These are phyloP conservation scores for Psilopsiagon aurifrons DNA, from an alignment of 2,113 vertebrate species.

Conservation along the genomic window DNA sequence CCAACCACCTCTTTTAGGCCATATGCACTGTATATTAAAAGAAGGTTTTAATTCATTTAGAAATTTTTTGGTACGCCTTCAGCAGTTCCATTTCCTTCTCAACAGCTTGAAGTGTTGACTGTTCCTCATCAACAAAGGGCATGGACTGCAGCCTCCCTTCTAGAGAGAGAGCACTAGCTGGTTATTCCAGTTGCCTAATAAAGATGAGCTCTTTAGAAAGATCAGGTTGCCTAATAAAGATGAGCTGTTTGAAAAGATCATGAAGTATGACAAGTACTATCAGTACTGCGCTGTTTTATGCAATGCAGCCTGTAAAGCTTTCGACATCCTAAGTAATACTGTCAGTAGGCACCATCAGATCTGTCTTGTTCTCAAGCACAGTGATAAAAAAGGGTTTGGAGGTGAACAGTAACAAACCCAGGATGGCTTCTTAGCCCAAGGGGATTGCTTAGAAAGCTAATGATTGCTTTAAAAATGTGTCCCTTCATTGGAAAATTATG, in stretches of 20 bases:
- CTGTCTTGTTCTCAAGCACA: neutral
- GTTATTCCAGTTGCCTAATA: neutral
- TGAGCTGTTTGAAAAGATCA: neutral
- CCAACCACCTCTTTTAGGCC: neutral
- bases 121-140: neutral
- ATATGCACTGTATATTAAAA: neutral
- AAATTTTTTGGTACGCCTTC: neutral
- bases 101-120: neutral
- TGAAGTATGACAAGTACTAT: conserved; percentile 11
- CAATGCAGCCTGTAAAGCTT: conserved; percentile 20
- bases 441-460: neutral
- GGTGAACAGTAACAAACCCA: neutral
- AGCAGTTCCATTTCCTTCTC: neutral
- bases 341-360: neutral
- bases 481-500: neutral
- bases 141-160: neutral
- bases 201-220: conserved; percentile 29
- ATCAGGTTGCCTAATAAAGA: conserved; percentile 35
- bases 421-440: neutral
- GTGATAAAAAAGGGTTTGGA: neutral
- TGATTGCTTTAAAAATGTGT: neutral
- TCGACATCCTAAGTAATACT: neutral
- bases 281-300: conserved; percentile 13
- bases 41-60: neutral
- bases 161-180: neutral